Evolutionary conservation across 2,888 invertebrate species (phyloP), one percentile per base, ranked within the genome.

Genomic region (Laspeyria flexula): DNA sequence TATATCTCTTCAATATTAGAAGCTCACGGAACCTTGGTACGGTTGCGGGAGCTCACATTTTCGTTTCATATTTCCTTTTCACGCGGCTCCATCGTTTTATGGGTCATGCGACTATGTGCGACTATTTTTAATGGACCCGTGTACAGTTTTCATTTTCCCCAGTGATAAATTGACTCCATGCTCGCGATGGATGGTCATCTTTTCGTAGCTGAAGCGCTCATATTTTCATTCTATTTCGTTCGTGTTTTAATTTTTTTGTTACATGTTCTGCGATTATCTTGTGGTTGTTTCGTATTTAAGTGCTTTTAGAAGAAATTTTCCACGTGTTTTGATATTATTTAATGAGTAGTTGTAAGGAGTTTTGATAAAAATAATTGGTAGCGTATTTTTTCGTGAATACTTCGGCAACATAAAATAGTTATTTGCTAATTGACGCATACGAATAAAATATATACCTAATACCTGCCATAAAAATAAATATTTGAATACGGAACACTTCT

Each of bases 21-120:
- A 18, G 34, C 18, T 9, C n/a, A 70, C 75, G 59, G 82, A 81
- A 80, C 79, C 75, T 41, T 11, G 6, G 3, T 7, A 13, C 34
- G 46, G 30, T 54, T 42, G 30, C 48, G 70, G 65, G 67, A 54
- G 50, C 76, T 56, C 69, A 79, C 84, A 85, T 86, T 87, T 83
- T 79, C 81, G 82, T 75, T 83, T 85, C 85, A 83, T 88, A 81
- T 90, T 91, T 82, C 85, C 87, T 87, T 88, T 91, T 83, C 83
- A 86, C 85, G 80, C 83, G 78, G 85, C 85, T 82, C 85, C 79
- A 87, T 80, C 88, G 86, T 90, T 91, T 91, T 91, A 90, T 91
- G 90, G 92, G 92, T 92, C 91, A 92, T 88, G 83, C 83, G 86
- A 88, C 88, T 90, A 89, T 89, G 86, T 82, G 87, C 84, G 85